Base-by-base conservation (phyloP, 2,888 invertebrate genomes). In the Coelopa pilipes region DNA sequence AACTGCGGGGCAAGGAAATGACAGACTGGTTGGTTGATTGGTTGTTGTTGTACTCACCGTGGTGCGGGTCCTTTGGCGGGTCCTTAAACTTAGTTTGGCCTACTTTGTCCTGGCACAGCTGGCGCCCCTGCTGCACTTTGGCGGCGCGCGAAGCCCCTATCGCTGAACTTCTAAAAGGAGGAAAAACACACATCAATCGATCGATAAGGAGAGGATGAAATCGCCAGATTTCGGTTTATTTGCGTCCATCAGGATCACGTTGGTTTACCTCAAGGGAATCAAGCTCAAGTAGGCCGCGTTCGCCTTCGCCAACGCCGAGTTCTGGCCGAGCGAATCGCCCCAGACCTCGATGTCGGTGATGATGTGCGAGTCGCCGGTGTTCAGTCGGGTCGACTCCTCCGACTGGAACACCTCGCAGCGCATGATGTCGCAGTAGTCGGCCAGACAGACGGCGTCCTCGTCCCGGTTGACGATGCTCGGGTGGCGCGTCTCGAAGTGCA, bases 341-440 rank as follows among this genome's bases (percentile, higher is more conserved):
- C 95, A 95, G 76, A 95, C 92, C 89, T 95, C 94, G 78, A 95
- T 91, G 82, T 95, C 95, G 10, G 95, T 95, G 82, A 92, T 90
- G 21, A 91, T 90, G 77, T 90, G 91, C 62, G 91, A 90, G 81
- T 92, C 92, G 76, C 92, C 92, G 78, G 91, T 89, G 81, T 91
- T 87, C 57, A 89, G 82, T 76, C 88, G 90, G 69, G 89, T 89
- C 69, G 89, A 89, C 76, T 94, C 93, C 84, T 94, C 92, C 76
- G 93, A 92, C 78, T 92, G 90, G 80, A 96, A 89, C 70, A 97
- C 95, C 86, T 96, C 96, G 88, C 97, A 97, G 80, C 97, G 92
- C 93, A 97, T 96, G 82, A 97, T 95, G 89, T 97, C 97, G 90
- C 97, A 98, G 89, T 94, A 97, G 88, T 97, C 96, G 70, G 96